Percentiles rank a stretch among this genome's conserved stretches.
Evolutionary conservation across 2,113 vertebrate species (phyloP).

Genomic region (Halcyon malimbica): DNA sequence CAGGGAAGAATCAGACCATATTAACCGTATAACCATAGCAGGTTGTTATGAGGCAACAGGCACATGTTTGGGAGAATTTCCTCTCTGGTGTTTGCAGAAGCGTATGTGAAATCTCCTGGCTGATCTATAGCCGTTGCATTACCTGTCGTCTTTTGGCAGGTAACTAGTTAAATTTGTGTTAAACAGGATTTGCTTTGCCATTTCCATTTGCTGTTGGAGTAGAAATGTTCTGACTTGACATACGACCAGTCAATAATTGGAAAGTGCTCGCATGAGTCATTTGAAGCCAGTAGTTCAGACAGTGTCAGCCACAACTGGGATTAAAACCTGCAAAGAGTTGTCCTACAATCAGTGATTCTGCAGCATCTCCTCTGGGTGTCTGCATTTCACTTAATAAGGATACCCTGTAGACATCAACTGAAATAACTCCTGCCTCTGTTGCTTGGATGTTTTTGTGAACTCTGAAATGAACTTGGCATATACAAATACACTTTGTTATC

Average conservation of each 20-base stretch:
- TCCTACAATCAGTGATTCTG: not conserved
- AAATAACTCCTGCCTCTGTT: constrained; percentile 22
- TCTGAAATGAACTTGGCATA: constrained; percentile 17
- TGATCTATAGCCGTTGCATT: not conserved
- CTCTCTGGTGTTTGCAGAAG: not conserved
- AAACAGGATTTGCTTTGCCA: constrained; percentile 18
- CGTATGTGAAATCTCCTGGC: not conserved
- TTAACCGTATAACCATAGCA: not conserved
- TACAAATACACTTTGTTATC: not conserved
- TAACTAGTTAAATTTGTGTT: constrained; percentile 7
- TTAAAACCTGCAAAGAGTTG: not conserved
- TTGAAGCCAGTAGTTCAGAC: constrained; percentile 24
- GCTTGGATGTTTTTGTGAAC: constrained; percentile 27
- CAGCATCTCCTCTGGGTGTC: constrained; percentile 11
- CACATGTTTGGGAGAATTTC: not conserved
- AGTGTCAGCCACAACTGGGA: not conserved
- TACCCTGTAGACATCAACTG: not conserved
- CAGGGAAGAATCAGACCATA: accelerated
- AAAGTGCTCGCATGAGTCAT: constrained; percentile 27
- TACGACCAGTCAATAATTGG: not conserved
- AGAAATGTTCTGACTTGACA: constrained; percentile 20
- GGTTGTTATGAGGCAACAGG: not conserved
- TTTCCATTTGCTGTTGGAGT: constrained; percentile 38
- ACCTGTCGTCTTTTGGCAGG: not conserved
- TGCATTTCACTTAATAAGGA: constrained; percentile 13